Percentiles rank a stretch among this genome's conserved stretches.
Evolutionary conservation across 2,797 vertebrate species (phyloP).

Genomic region (Todus mexicanus): DNA sequence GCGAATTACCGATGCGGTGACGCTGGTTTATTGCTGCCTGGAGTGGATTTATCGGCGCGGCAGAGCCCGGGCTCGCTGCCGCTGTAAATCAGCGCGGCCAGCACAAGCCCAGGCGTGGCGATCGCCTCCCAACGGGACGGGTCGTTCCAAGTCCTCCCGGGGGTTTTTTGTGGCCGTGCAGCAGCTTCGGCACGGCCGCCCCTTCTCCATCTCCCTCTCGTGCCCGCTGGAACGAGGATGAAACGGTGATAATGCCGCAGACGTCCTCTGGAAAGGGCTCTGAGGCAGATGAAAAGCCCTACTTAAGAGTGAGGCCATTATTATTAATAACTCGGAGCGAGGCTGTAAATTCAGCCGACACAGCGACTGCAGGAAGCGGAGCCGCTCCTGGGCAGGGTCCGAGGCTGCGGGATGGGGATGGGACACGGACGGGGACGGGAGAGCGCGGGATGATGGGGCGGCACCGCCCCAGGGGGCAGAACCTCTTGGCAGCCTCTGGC

Average conservation of each 20-base stretch:
- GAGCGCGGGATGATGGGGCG: not conserved
- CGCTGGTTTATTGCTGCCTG: constrained; percentile 25
- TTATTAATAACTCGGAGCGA: constrained; percentile 39
- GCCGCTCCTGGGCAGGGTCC: not conserved
- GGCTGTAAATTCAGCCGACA: constrained; percentile 46
- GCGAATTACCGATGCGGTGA: not conserved
- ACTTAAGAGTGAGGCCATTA: constrained; percentile 43
- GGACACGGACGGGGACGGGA: not conserved
- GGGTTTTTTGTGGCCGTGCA: fast-evolving
- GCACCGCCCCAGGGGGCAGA: fast-evolving
- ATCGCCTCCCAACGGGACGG: not conserved
- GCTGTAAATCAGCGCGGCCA: not conserved
- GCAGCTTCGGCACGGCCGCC: fast-evolving
- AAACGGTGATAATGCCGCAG: constrained; percentile 31
- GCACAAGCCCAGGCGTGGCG: not conserved
- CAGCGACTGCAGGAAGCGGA: constrained; percentile 11
- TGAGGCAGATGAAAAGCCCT: constrained; percentile 54
- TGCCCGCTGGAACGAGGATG: not conserved
- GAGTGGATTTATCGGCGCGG: constrained; percentile 2
- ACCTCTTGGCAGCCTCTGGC: not conserved
- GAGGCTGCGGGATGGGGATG: not conserved
- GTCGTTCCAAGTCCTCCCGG: fast-evolving
- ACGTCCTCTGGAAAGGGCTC: constrained; percentile 47
- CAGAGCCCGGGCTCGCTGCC: not conserved
- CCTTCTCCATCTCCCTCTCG: not conserved